These are phyloP conservation scores for Epizoanthus illoricatus DNA, from an alignment of 92 coral and sea anemone species.

Conservation along the genomic window DNA sequence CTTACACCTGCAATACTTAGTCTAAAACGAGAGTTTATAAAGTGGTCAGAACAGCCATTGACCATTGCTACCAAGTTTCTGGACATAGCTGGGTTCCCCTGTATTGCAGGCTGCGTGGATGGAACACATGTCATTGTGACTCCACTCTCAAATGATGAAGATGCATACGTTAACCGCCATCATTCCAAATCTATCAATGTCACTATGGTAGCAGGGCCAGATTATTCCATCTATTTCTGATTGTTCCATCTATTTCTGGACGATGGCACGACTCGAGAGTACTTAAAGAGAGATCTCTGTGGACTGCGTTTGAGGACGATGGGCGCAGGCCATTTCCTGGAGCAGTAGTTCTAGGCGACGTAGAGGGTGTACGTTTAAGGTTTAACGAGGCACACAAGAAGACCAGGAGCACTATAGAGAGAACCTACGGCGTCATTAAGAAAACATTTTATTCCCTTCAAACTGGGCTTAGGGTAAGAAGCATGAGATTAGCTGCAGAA, in stretches of 20 bases:
- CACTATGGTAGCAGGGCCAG: conserved; percentile 41
- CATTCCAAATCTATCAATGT: conserved; percentile 44
- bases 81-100: conserved; percentile 29
- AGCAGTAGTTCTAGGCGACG: conserved; percentile 40
- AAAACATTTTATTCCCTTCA: conserved; percentile 29
- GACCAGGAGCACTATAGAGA: conserved; percentile 44
- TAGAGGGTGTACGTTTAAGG: conserved; percentile 36
- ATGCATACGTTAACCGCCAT: conserved; percentile 44
- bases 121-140: conserved; percentile 37
- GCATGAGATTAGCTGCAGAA: conserved; percentile 45
- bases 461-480: conserved; percentile 31
- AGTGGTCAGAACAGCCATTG: conserved; percentile 22
- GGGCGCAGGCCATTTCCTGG: conserved; percentile 45
- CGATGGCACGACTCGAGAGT: conserved; percentile 50
- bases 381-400: conserved; percentile 46
- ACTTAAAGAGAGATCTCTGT: conserved; percentile 40
- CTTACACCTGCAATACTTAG: conserved; percentile 36
- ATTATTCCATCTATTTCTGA: conserved; percentile 34
- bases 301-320: conserved; percentile 54
- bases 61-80: conserved; percentile 16
- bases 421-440: conserved; percentile 40
- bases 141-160: conserved; percentile 28
- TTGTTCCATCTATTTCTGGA: conserved; percentile 31
- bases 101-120: conserved; percentile 29
- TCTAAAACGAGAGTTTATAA: conserved; percentile 34